Conservation (phyloP, 1,140 invertebrate genomes). For the Diabrotica virgifera region DNA sequence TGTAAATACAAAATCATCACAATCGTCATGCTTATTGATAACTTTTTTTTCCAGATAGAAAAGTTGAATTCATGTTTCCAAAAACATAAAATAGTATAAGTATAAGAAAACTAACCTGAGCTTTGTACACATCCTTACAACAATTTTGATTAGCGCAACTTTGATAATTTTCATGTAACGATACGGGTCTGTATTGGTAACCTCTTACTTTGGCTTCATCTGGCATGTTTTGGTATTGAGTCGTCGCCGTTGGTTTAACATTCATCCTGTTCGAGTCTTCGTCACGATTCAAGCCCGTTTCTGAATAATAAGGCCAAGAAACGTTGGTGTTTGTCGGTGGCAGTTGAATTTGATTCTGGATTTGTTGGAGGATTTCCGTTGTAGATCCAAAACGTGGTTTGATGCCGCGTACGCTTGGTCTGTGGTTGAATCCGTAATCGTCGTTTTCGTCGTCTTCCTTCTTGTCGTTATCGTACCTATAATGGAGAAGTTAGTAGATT, state of each 20-base stretch:
- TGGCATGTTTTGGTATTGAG: constrained; percentile 35
- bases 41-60: too few species aligned
- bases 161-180: constrained; percentile 50
- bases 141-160: constrained; percentile 55
- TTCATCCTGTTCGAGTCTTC: constrained; percentile 35
- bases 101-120: constrained; percentile 17
- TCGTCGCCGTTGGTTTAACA: constrained; percentile 32
- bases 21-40: too few species aligned
- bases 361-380: constrained; percentile 77
- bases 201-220: constrained; percentile 37
- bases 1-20: too few species aligned
- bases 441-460: constrained; percentile 79
- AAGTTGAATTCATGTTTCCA: too few species aligned
- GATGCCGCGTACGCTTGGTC: constrained; percentile 78
- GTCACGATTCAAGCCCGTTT: constrained; percentile 47
- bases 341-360: constrained; percentile 63
- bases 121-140: constrained; percentile 45
- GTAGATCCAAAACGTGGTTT: constrained; percentile 72
- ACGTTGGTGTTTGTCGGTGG: constrained; percentile 46
- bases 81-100: too few species aligned
- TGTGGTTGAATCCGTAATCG: constrained; percentile 84
- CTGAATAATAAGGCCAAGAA: constrained; percentile 64
- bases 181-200: constrained; percentile 48
- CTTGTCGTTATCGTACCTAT: constrained; percentile 36
- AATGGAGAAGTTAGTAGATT: neutral